Base-by-base conservation (phyloP, 2,797 vertebrate genomes). In the Chelon labrosus region DNA sequence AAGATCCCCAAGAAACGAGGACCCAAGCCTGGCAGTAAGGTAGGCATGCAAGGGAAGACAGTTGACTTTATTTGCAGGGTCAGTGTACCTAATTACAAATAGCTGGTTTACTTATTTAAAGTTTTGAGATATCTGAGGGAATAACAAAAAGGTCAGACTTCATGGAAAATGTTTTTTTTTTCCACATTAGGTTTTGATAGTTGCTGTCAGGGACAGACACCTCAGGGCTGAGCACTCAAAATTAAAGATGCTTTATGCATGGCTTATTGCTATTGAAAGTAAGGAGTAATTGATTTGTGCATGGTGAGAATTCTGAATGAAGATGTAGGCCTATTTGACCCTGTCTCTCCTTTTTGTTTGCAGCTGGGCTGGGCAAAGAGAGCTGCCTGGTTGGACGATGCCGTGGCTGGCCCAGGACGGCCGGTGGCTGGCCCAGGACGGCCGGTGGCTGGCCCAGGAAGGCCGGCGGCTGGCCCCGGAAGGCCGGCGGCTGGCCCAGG, bases 1-100 rank as follows among this genome's bases (percentile, higher is more conserved):
- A 98, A 98, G 93, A 96, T 97, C 85, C 97, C 97, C 85, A 99
- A 98, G 93, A 99, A 99, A 91, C 95, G 98, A 84, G 98, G 98
- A 54, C 98, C 98, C 74, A 99, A 99, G 89, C 97, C 98, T 61
- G 98, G 97, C 90, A 98, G 95, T 88, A 99, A 97, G 98, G 98
- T 98, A 94, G 49, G 79, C 38, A 22, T 13, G 39, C n/a, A 22
- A 13, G 16, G 39, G 17, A 7, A 22, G 58, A 35, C 0, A 0
- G n/a, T 22, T 61, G n/a, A 22, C 4, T 51, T 57, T 56, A 14
- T 16, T 20, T 50, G 14, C 8, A 11, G 17, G 44, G 14, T 22
- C 27, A 37, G 3, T 39, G 55, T 0, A 47, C 10, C 11, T 16
- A 72, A 60, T 55, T 12, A 10, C 3, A 46, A 55, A 61, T 49